Conservation (phyloP, 2,888 invertebrate genomes). For the Phanerotoma sp. region DNA sequence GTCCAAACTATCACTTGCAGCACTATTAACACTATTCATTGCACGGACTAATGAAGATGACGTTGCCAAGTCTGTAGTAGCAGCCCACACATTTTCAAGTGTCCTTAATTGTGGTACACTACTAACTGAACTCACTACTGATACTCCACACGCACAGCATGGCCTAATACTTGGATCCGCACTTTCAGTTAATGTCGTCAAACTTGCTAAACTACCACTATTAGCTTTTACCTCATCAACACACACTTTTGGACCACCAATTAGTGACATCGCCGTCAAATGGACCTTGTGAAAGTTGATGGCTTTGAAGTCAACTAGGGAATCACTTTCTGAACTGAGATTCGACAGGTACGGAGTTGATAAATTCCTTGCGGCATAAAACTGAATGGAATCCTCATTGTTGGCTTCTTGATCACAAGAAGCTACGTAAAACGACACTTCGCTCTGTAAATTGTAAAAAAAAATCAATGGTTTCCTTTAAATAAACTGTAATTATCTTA, state of each 20-base stretch:
- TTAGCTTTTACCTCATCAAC: constrained; percentile 29
- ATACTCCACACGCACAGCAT: constrained; percentile 60
- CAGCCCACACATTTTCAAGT: constrained; percentile 54
- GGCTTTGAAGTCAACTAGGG: constrained; percentile 44
- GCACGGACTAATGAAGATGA: constrained; percentile 65
- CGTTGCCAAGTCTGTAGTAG: constrained; percentile 50
- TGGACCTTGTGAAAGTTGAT: constrained; percentile 46
- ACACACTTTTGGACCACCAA: constrained; percentile 48
- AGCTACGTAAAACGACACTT: constrained; percentile 58
- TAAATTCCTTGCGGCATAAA: constrained; percentile 46
- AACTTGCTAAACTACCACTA: constrained; percentile 34
- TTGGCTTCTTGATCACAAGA: constrained; percentile 51
- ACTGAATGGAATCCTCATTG: constrained; percentile 50
- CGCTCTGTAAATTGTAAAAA: constrained; percentile 53
- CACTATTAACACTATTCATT: constrained; percentile 77
- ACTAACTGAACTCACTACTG: constrained; percentile 38
- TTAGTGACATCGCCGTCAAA: constrained; percentile 59
- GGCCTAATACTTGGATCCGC: constrained; percentile 54
- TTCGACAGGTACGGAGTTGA: constrained; percentile 46
- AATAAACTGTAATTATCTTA: neutral
- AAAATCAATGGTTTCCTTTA: neutral
- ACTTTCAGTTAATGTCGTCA: constrained; percentile 29
- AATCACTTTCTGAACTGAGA: constrained; percentile 44
- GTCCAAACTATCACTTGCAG: constrained; percentile 56
- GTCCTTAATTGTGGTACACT: constrained; percentile 42